Base-by-base conservation (phyloP, 1,140 invertebrate genomes). In the Zaprionus inermis region DNA sequence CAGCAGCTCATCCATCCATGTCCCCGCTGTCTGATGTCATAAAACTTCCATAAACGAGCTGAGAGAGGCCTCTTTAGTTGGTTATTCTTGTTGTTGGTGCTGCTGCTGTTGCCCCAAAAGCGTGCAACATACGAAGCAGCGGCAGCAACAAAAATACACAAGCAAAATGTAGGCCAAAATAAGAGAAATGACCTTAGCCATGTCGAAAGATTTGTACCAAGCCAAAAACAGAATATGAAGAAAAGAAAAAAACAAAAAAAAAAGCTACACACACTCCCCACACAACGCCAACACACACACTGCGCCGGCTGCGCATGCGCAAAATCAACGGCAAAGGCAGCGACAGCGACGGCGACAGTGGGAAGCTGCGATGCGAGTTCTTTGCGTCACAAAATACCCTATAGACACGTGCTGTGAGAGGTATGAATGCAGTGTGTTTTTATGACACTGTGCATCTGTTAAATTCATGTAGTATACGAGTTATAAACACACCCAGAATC, bases 101-200 rank as follows among this genome's bases (percentile, higher is more conserved):
- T 46, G 28, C 9, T 32, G 24, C 5, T 61, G 58, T n/a, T 46
- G 28, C 12, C 16, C 20, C 16, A 55, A 32, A 67, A 67, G 52
- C 57, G 41, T 67, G 70, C 69, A 59, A 11, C 22, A 16, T 41
- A 69, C 38, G n/a, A 9, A 69, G 38, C 56, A 41, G 2, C 38
- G n/a, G 0, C 55, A 51, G 18, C 49, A 60, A 55, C 57, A 57
- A 46, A 74, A 46, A 70, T 32, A 73, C 46, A 49, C 36, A 66
- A 64, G 44, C 59, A 55, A 68, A 74, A 77, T 73, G 75, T 77
- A 77, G 75, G 75, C 75, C 75, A 77, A 74, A 77, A 69, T 77
- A 74, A 77, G 75, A 77, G 75, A 77, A 77, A 77, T 77, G 75
- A 77, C 75, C 75, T 77, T 77, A 77, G 71, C 59, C 75, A 69